phyloP scores from a whole-genome alignment of 2,888 invertebrate species.

The Trichopoda pennipes region DNA sequence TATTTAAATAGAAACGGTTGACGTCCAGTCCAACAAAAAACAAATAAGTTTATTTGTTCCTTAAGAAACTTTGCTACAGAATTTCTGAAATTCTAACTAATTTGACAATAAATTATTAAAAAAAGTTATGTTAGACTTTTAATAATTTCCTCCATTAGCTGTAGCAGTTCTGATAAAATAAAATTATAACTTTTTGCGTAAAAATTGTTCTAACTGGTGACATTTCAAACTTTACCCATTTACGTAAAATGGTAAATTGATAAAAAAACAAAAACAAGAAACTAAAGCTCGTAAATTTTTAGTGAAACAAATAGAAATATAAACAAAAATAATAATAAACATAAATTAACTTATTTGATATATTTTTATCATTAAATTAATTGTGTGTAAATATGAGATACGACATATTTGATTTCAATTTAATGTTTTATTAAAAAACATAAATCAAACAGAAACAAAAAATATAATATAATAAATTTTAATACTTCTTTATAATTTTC shows the following conservation, averaged over 20 bases:
- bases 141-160: not conserved
- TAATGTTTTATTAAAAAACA: constrained; percentile 18
- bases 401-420: constrained; percentile 21
- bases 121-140: no score
- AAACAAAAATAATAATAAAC: not conserved
- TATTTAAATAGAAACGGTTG: no score
- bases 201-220: not conserved
- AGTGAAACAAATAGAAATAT: not conserved
- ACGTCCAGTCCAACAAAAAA: no score
- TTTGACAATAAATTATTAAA: no score
- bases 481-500: not conserved
- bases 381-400: constrained; percentile 42
- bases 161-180: not conserved
- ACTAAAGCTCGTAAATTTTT: not conserved
- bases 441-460: not conserved
- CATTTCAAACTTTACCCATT: not conserved
- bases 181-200: not conserved
- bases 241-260: not conserved
- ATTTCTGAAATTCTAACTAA: no score
- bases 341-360: constrained; percentile 18
- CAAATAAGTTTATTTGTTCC: no score
- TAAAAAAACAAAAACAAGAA: constrained; percentile 4
- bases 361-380: constrained; percentile 41
- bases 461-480: not conserved
- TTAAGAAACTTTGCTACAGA: no score